Evolutionary conservation across 2,888 invertebrate genomes (phyloP).

Genomic region (Cybosia mesomella): DNA sequence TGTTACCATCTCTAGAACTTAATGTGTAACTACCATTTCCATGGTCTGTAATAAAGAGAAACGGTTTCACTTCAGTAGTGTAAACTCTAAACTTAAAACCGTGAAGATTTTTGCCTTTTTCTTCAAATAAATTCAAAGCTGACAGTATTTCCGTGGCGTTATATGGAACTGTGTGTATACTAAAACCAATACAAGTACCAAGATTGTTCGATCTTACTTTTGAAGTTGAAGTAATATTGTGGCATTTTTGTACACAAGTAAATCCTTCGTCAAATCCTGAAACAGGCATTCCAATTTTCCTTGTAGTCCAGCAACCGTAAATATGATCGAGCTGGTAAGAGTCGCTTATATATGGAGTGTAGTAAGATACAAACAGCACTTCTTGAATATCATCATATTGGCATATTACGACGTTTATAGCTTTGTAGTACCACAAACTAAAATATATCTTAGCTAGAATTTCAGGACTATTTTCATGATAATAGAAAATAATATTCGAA

Average conservation of each 20-base stretch:
- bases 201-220: slow-evolving; percentile 62
- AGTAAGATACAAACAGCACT: slow-evolving; percentile 57
- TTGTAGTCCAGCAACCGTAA: slow-evolving; percentile 70
- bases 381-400: slow-evolving; percentile 60
- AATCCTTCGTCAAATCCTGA: slow-evolving; percentile 61
- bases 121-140: slow-evolving; percentile 61
- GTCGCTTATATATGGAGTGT: slow-evolving; percentile 65
- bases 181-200: slow-evolving; percentile 73
- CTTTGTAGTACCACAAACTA: slow-evolving; percentile 71
- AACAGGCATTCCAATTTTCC: slow-evolving; percentile 64
- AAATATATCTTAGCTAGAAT: slow-evolving; percentile 68
- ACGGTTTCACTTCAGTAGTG: slow-evolving; percentile 64
- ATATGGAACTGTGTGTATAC: slow-evolving; percentile 55
- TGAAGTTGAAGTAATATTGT: slow-evolving; percentile 65
- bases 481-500: slow-evolving; percentile 67
- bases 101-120: slow-evolving; percentile 69
- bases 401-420: slow-evolving; percentile 64
- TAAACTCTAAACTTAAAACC: slow-evolving; percentile 66
- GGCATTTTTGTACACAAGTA: slow-evolving; percentile 65
- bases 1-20: slow-evolving; percentile 67
- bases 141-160: slow-evolving; percentile 37
- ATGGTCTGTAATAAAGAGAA: slow-evolving; percentile 57
- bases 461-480: slow-evolving; percentile 53
- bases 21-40: slow-evolving; percentile 63
- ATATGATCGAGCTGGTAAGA: slow-evolving; percentile 54